phyloP scores from a whole-genome alignment of 2,797 vertebrate species.

The Falco biarmicus region DNA sequence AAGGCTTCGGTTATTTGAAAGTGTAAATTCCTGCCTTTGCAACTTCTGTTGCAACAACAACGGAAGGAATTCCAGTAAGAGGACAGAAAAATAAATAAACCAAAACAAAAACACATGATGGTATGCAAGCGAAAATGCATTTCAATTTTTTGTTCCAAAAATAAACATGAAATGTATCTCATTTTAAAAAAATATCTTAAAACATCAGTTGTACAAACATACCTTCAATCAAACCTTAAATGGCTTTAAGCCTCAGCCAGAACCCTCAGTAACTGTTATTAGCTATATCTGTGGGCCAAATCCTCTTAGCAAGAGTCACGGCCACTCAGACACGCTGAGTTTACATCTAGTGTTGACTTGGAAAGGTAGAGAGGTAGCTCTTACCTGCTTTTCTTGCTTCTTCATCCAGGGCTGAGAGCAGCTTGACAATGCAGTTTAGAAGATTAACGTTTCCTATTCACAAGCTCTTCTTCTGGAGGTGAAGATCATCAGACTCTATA shows the following conservation, averaged over 20 bases:
- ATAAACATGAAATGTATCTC: neutral
- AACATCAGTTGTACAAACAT: neutral
- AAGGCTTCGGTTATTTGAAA: neutral
- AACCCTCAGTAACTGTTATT: neutral
- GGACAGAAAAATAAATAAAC: neutral
- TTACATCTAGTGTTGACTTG: neutral
- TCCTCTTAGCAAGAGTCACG: neutral
- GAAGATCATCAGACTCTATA: neutral
- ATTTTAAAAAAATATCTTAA: neutral
- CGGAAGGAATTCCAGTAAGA: neutral
- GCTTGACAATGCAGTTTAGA: neutral
- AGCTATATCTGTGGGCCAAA: neutral
- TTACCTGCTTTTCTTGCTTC: neutral
- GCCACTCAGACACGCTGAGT: neutral
- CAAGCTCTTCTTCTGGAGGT: neutral
- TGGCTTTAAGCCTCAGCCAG: neutral
- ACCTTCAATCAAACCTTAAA: neutral
- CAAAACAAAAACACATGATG: neutral
- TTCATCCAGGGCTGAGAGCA: neutral
- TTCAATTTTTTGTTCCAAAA: neutral
- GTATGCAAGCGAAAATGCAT: neutral
- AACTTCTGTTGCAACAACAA: neutral
- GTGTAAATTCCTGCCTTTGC: neutral
- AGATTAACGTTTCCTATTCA: neutral
- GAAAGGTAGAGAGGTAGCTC: neutral